Conservation (phyloP, 2,113 vertebrate species). For the Anser cygnoides region DNA sequence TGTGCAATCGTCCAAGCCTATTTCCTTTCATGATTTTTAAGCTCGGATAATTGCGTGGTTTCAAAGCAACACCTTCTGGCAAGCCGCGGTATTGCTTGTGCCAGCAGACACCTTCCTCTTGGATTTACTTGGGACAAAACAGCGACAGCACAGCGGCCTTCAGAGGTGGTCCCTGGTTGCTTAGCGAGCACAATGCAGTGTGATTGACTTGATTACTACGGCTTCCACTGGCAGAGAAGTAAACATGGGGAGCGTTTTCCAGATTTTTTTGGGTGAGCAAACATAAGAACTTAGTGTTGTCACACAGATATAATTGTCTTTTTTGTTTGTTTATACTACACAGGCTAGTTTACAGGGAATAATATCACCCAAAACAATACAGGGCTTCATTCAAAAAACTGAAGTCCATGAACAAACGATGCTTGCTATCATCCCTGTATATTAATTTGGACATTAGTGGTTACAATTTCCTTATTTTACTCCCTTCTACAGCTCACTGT, state of each 20-base stretch:
- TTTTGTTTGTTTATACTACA: not conserved
- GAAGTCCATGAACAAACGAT: not conserved
- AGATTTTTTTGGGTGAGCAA: not conserved
- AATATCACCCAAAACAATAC: not conserved
- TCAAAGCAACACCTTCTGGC: conserved; percentile 62
- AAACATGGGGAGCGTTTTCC: fast-evolving
- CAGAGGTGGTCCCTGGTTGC: not conserved
- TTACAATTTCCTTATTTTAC: not conserved
- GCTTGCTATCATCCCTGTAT: not conserved
- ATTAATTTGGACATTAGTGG: fast-evolving
- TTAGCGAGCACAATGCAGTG: fast-evolving
- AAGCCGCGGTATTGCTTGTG: conserved; percentile 18
- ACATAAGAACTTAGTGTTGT: not conserved
- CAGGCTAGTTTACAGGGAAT: not conserved
- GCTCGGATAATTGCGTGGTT: not conserved
- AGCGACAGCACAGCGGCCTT: not conserved
- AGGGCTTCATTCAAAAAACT: not conserved
- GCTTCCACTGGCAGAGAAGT: not conserved
- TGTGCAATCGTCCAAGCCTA: not conserved
- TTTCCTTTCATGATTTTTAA: not conserved
- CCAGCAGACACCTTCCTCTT: not conserved
- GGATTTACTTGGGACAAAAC: fast-evolving
- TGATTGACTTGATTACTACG: fast-evolving
- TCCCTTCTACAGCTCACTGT: not conserved
- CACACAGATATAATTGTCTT: too few species aligned